These are phyloP conservation scores for Acinonyx jubatus DNA, from an alignment of 2,113 vertebrate species.

Conservation along the genomic window DNA sequence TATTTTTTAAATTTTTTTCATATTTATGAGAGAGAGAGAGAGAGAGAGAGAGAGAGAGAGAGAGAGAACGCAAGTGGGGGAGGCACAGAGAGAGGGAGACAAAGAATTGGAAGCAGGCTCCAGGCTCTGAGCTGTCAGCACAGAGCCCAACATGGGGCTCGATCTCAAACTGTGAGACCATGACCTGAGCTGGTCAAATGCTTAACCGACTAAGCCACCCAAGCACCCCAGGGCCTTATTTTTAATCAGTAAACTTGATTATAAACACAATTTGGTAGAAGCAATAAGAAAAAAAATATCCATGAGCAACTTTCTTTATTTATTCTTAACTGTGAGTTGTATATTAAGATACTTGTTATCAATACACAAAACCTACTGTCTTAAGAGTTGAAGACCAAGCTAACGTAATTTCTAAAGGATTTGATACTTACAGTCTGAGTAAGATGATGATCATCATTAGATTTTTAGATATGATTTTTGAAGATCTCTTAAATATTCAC, in stretches of 20 bases:
- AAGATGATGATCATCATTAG: background rate
- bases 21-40: too few species aligned
- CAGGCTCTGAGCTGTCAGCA: too few species aligned
- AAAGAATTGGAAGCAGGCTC: too few species aligned
- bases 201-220: too few species aligned
- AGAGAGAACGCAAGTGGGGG: too few species aligned
- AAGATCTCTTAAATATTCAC: background rate
- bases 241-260: constrained; percentile 6
- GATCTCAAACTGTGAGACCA: too few species aligned
- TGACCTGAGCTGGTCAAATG: too few species aligned
- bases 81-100: too few species aligned
- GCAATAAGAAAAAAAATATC: background rate
- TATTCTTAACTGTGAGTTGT: background rate
- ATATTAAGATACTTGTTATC: background rate
- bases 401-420: background rate
- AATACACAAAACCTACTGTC: background rate
- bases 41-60: too few species aligned
- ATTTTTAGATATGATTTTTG: background rate
- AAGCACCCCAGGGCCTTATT: background rate
- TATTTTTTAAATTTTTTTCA: too few species aligned
- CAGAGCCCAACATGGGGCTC: too few species aligned
- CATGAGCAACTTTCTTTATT: background rate
- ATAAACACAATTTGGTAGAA: background rate
- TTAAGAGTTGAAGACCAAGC: background rate
- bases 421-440: background rate